Conservation (phyloP, 2,113 vertebrate genomes). For the Reinhardtius hippoglossoides region DNA sequence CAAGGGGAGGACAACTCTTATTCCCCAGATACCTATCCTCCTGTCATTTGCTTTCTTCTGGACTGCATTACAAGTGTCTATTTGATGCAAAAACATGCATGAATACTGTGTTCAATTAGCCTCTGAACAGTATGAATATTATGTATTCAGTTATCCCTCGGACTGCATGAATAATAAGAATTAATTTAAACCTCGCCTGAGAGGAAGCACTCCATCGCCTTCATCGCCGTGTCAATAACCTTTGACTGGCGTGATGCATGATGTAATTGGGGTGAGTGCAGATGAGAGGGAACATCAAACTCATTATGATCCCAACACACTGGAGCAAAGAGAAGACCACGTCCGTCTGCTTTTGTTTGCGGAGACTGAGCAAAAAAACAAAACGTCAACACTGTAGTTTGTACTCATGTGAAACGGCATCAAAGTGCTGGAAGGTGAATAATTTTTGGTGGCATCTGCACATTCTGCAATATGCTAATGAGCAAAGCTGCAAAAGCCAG, state of each 20-base stretch:
- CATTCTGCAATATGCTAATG: conserved; percentile 85
- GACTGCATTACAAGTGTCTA: conserved; percentile 21
- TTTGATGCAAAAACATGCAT: conserved; percentile 53
- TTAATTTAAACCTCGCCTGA: conserved; percentile 52
- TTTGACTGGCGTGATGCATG: conserved; percentile 57
- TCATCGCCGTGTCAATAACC: conserved; percentile 51
- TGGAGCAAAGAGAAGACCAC: conserved; percentile 24
- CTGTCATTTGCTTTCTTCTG: conserved; percentile 17
- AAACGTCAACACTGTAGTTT: conserved; percentile 73
- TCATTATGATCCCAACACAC: conserved; percentile 14
- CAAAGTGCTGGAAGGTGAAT: conserved; percentile 81
- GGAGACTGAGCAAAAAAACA: conserved; percentile 39
- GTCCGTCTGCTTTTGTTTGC: conserved; percentile 60
- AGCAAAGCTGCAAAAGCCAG: conserved; percentile 77
- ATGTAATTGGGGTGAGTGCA: conserved; percentile 62
- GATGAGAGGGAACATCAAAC: conserved; percentile 45
- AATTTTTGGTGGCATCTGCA: conserved; percentile 83
- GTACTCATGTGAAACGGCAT: conserved; percentile 69
- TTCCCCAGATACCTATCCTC: conserved; percentile 28
- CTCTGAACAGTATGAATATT: conserved; percentile 51
- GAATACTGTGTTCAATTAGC: conserved; percentile 59
- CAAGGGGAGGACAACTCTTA: conserved; percentile 22
- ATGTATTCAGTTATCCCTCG: conserved; percentile 50
- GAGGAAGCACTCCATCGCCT: conserved; percentile 54
- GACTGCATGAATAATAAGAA: conserved; percentile 67